Evolutionary conservation across 2,797 vertebrate species (phyloP).

Genomic region (Tragopan temminckii): DNA sequence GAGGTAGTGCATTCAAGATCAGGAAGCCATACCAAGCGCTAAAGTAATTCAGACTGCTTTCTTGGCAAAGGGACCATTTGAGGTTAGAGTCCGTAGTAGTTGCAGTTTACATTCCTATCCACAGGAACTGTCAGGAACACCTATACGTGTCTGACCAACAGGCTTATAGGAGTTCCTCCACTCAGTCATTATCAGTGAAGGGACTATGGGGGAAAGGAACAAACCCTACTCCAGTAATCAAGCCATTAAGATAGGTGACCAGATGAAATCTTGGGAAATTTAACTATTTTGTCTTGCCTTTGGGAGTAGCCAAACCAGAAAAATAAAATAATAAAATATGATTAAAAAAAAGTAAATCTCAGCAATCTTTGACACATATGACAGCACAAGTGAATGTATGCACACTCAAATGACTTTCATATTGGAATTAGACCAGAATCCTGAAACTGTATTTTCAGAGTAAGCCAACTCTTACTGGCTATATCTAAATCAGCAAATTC

Average conservation of each 20-base stretch:
- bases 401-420: not conserved
- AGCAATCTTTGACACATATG: not conserved
- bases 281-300: not conserved
- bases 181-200: not conserved
- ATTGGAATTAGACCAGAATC: not conserved
- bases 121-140: not conserved
- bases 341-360: accelerated
- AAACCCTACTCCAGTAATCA: not conserved
- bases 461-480: not conserved
- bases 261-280: not conserved
- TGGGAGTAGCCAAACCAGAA: not conserved
- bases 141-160: not conserved
- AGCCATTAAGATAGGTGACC: not conserved
- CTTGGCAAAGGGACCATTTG: not conserved
- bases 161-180: not conserved
- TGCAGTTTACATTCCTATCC: not conserved
- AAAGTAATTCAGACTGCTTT: not conserved
- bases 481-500: not conserved
- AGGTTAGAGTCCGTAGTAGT: not conserved
- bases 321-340: too few species aligned
- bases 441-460: not conserved
- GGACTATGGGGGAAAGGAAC: not conserved
- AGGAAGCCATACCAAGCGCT: not conserved
- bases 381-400: accelerated
- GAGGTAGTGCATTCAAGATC: accelerated